Base-by-base conservation (phyloP, 2,888 invertebrate genomes). In the Caenorhabditis sp. region DNA sequence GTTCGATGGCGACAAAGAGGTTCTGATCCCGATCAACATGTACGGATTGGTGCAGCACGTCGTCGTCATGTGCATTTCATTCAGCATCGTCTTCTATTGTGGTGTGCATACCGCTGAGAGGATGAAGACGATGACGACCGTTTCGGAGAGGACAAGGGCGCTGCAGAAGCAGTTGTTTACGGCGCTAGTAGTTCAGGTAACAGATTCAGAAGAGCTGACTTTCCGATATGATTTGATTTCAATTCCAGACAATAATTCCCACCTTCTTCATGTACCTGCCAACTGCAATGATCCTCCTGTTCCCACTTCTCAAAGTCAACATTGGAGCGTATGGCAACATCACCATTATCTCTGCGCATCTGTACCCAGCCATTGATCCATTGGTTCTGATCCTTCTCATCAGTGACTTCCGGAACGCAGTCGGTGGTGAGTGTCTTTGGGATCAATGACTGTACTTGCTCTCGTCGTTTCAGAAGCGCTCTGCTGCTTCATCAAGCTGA, bases 211-310 rank as follows among this genome's bases (percentile, higher is more conserved):
- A 32, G 32, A 9, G 32, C 9, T 32, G 32, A 9, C 5, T 4
- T 4, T 6, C 40, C 13, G 40, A 40, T 9, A 2, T 15, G 15
- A 3, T 5, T 40, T 13, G 3, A 40, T 9, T 13, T 9, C 47
- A 18, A 9, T 64, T 72, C 24, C 62, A 82, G 69, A 82, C 82
- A 1, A 18, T 74, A 1, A 77, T 82, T 13, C 82, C 82, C 0
- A 65, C 82, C 4, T 26, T 82, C 8, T 82, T 82, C 72, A 77
- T 78, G 71, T 82, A 82, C 78, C 78, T 82, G 18, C 74, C 82
- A 11, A 69, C 78, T 24, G 82, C 78, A 13, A 69, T 78, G 62
- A 78, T 82, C 61, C 78, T 82, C 44, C 60, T 82, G 26, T 68
- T 67, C 20, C 82, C 82, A 5, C 74, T 82, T 55, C 37, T 82